Conservation (phyloP, 2,797 vertebrate genomes). For the Cheirogaleus major region DNA sequence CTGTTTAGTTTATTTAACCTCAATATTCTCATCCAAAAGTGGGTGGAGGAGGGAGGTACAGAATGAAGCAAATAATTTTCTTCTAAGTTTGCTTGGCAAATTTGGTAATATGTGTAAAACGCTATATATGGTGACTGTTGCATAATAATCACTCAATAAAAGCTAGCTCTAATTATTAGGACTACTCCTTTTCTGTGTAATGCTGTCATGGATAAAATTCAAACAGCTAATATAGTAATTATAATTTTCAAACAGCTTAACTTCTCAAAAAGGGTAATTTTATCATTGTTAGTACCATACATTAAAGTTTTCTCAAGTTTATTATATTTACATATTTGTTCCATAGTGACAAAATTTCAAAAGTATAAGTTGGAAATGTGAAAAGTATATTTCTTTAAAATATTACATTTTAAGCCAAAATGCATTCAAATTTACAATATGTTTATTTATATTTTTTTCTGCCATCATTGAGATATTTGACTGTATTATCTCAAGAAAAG, state of each 20-base stretch:
- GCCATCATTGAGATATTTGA: not conserved
- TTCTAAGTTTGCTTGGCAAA: not conserved
- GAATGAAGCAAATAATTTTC: not conserved
- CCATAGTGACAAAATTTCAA: constrained; percentile 35
- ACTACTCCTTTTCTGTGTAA: not conserved
- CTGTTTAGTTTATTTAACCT: not conserved
- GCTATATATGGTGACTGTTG: not conserved
- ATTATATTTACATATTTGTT: constrained; percentile 58
- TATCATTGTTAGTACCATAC: constrained; percentile 24
- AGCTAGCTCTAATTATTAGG: not conserved
- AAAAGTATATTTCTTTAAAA: constrained; percentile 64
- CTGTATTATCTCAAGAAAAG: not conserved
- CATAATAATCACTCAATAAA: not conserved
- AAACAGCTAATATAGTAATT: not conserved
- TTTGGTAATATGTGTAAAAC: not conserved
- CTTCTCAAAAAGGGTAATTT: constrained; percentile 66
- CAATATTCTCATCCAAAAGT: not conserved
- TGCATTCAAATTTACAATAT: constrained; percentile 66
- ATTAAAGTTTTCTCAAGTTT: constrained; percentile 59
- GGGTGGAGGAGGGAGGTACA: rapidly evolving
- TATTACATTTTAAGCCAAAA: constrained; percentile 66
- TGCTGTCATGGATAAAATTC: not conserved
- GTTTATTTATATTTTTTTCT: constrained; percentile 62
- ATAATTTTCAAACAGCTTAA: constrained; percentile 47
- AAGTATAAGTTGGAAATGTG: constrained; percentile 52